Conservation (phyloP, 2,888 invertebrate species). For the Netelia inedita region DNA sequence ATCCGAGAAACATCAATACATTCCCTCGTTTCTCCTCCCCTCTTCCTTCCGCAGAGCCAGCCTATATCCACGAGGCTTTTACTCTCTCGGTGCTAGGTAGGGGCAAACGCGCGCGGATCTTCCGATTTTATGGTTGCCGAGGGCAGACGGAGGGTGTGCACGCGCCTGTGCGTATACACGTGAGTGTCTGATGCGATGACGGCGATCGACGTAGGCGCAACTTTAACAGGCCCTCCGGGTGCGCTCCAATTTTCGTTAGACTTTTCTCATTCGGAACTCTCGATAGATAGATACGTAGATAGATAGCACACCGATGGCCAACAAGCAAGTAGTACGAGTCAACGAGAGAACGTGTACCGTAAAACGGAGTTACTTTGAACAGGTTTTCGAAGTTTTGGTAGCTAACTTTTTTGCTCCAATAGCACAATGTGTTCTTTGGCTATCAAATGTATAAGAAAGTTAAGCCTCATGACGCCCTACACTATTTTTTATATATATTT, state of each 20-base stretch:
- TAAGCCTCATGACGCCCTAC: too few relatives aligned
- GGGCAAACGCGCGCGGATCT: conserved; percentile 24
- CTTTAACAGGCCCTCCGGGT: too few relatives aligned
- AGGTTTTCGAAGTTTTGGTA: too few relatives aligned
- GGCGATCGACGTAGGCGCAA: too few relatives aligned
- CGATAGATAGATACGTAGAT: neutral
- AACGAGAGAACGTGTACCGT: conserved; percentile 48
- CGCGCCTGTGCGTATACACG: conserved; percentile 28
- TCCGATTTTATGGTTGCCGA: conserved; percentile 44
- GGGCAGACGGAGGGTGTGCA: neutral
- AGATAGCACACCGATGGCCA: neutral
- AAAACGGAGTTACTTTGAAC: too few relatives aligned
- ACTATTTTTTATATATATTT: too few relatives aligned
- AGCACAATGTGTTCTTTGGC: too few relatives aligned
- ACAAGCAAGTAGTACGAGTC: conserved; percentile 53
- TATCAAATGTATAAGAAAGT: too few relatives aligned
- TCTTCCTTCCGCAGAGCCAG: neutral
- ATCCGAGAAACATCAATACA: conserved; percentile 60
- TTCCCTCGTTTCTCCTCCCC: conserved; percentile 43
- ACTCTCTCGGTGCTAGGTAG: neutral
- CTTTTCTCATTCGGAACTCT: neutral
- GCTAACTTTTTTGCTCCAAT: too few relatives aligned
- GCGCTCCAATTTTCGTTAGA: too few relatives aligned
- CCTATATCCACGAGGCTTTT: conserved; percentile 8
- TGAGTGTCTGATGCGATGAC: neutral